Conservation (phyloP, 2,888 invertebrate species). For the Nemoura dubitans region DNA sequence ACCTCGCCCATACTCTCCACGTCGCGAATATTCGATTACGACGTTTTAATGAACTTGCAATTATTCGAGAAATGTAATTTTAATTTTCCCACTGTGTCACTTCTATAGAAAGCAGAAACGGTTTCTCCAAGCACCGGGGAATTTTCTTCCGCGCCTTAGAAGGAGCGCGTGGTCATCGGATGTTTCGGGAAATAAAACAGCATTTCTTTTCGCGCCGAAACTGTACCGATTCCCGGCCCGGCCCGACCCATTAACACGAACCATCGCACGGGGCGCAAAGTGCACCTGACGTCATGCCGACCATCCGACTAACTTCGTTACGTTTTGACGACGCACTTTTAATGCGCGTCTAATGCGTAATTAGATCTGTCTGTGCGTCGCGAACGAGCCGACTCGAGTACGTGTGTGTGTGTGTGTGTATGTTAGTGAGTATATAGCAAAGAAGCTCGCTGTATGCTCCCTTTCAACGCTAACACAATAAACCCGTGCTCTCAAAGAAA, state of each 20-base stretch:
- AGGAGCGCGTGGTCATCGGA: too few relatives aligned
- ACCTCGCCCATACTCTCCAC: neutral
- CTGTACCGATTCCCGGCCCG: too few relatives aligned
- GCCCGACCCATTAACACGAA: neutral
- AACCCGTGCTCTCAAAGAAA: neutral
- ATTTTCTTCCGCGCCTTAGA: too few relatives aligned
- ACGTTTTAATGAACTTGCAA: neutral
- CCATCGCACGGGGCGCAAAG: neutral
- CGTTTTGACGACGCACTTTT: neutral
- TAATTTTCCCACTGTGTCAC: neutral
- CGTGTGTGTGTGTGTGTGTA: neutral
- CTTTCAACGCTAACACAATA: neutral
- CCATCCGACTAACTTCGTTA: neutral
- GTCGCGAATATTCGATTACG: neutral
- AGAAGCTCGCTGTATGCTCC: neutral
- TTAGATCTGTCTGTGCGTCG: neutral
- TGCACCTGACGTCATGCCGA: neutral
- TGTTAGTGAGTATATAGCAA: neutral
- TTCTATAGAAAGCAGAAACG: neutral
- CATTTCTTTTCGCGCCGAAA: neutral
- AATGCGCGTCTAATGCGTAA: neutral
- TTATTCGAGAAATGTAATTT: constrained; percentile 16
- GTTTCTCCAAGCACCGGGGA: neutral
- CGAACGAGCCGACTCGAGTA: neutral
- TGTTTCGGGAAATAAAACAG: too few relatives aligned